Evolutionary conservation across 2,888 invertebrate genomes (phyloP).

Genomic region (Hemaris fuciformis): DNA sequence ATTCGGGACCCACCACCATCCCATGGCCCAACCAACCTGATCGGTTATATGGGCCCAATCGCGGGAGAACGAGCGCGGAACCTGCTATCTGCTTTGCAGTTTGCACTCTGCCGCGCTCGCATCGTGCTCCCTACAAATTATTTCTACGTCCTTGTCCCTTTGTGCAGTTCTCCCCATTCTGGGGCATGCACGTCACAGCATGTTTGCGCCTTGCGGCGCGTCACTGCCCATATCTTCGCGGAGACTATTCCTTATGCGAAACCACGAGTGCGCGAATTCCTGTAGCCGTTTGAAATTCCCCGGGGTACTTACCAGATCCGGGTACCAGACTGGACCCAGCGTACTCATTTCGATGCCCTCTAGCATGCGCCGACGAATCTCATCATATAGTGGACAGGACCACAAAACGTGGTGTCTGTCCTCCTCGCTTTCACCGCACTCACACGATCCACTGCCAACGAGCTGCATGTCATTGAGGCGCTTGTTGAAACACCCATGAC

Average conservation of each 20-base stretch:
- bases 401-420: constrained; percentile 10
- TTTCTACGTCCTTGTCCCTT: too few relatives aligned
- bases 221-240: too few relatives aligned
- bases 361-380: not conserved
- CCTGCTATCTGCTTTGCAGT: too few relatives aligned
- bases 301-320: not conserved
- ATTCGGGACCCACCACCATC: not conserved
- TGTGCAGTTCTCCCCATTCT: too few relatives aligned
- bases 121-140: too few relatives aligned
- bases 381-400: not conserved
- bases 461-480: constrained; percentile 6
- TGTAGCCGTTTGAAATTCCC: not conserved
- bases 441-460: not conserved
- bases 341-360: not conserved
- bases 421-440: not conserved
- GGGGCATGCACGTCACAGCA: too few relatives aligned
- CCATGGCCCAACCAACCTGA: not conserved
- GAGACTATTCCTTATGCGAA: too few relatives aligned
- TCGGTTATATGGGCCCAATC: not conserved
- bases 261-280: not conserved
- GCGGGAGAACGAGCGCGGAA: too few relatives aligned
- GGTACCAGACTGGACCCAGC: not conserved
- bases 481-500: not conserved
- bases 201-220: too few relatives aligned
- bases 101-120: too few relatives aligned